Conservation (phyloP, 2,888 invertebrate genomes). For the Xestia rhomboidea region DNA sequence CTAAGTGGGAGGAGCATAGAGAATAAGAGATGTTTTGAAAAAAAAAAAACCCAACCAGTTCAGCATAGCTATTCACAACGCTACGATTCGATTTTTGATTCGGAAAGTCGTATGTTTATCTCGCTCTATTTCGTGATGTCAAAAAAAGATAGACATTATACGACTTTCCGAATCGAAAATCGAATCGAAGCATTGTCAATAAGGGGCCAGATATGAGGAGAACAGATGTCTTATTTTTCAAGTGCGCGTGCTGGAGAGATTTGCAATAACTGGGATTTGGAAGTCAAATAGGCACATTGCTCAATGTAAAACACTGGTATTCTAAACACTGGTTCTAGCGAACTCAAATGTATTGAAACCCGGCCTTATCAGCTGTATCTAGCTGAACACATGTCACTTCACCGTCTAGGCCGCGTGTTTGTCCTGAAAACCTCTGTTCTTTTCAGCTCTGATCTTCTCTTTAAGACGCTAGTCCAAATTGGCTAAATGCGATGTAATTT, state of each 20-base stretch:
- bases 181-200: no score
- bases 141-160: no score
- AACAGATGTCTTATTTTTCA: no score
- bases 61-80: no score
- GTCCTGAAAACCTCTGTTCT: background rate
- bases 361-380: background rate
- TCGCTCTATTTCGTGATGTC: no score
- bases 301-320: background rate
- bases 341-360: background rate
- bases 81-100: no score
- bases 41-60: no score
- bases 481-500: background rate
- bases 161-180: no score
- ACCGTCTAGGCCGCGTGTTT: background rate
- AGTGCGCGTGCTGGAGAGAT: no score
- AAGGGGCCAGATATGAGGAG: no score
- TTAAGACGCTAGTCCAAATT: background rate
- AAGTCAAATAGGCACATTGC: background rate
- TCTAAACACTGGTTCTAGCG: background rate
- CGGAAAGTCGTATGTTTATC: no score
- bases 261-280: background rate
- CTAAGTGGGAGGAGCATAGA: background rate
- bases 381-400: background rate
- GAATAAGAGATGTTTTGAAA: background rate
- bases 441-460: background rate